Percentiles rank a stretch among this genome's conserved stretches.
Evolutionary conservation across 2,797 vertebrate genomes (phyloP).

Genomic region (Lates japonicus): DNA sequence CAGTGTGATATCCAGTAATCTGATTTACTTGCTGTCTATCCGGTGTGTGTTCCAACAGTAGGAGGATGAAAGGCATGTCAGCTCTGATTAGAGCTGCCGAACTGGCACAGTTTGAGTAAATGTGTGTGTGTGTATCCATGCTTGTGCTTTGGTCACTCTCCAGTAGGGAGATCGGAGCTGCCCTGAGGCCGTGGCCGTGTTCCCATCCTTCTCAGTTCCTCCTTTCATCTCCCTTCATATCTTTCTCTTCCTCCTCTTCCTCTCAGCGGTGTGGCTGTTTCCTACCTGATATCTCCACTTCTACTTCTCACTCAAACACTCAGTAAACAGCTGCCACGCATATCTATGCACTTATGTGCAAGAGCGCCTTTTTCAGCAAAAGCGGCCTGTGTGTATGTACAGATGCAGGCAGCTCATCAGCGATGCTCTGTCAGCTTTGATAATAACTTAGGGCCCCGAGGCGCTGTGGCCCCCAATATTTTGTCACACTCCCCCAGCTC

Average conservation of each 20-base stretch:
- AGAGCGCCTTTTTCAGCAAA: slow-evolving; percentile 32
- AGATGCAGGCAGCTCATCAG: slow-evolving; percentile 64
- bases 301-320: slow-evolving; percentile 40
- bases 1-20: slow-evolving; percentile 71
- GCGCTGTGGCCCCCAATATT: slow-evolving; percentile 61
- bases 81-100: slow-evolving; percentile 68
- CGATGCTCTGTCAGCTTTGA: slow-evolving; percentile 74
- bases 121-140: slow-evolving; percentile 51
- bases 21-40: slow-evolving; percentile 67
- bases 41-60: slow-evolving; percentile 64
- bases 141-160: slow-evolving; percentile 76
- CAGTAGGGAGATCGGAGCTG: slow-evolving; percentile 66
- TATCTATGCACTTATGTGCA: slow-evolving; percentile 36
- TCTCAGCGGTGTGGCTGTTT: slow-evolving; percentile 51
- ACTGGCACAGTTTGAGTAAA: slow-evolving; percentile 63
- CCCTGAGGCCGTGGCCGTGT: slow-evolving; percentile 69
- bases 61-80: slow-evolving; percentile 80
- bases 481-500: slow-evolving; percentile 71
- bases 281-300: slow-evolving; percentile 53
- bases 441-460: slow-evolving; percentile 64
- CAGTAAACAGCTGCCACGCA: slow-evolving; percentile 44
- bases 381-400: slow-evolving; percentile 38
- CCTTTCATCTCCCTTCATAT: slow-evolving; percentile 73
- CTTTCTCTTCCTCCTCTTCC: slow-evolving; percentile 42
- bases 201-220: slow-evolving; percentile 57